Evolutionary conservation across 2,888 invertebrate species (phyloP).

Genomic region (Prosopocoilus inquinatus): DNA sequence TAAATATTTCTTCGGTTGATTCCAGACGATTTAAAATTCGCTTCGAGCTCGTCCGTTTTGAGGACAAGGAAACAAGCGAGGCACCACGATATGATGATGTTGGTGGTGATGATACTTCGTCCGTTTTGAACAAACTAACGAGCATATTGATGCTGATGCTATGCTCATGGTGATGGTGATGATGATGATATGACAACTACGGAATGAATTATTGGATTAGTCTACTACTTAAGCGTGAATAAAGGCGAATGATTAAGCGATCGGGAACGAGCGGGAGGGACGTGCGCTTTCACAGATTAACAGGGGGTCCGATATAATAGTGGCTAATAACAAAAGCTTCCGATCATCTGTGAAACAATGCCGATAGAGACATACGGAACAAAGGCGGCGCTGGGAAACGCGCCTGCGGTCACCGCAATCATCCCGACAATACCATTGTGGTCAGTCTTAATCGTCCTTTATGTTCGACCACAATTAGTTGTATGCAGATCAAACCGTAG

Average conservation of each 20-base stretch:
- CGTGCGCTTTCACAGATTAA: slow-evolving; percentile 14
- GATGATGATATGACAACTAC: background rate
- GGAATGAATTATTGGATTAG: slow-evolving; percentile 3
- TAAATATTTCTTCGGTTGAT: no score
- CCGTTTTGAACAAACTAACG: no score
- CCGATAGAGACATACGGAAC: slow-evolving; percentile 26
- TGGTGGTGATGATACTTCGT: no score
- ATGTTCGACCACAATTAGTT: slow-evolving; percentile 27
- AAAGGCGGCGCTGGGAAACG: slow-evolving; percentile 27
- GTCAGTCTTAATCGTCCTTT: slow-evolving; percentile 32
- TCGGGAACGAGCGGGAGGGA: slow-evolving; percentile 8
- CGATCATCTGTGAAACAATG: slow-evolving; percentile 31
- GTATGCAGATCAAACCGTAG: slow-evolving; percentile 11
- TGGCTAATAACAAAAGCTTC: slow-evolving; percentile 26
- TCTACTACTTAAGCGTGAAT: background rate
- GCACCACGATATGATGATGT: no score
- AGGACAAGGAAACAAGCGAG: no score
- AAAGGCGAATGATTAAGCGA: slow-evolving; percentile 7
- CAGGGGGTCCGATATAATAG: slow-evolving; percentile 14
- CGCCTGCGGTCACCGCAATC: slow-evolving; percentile 28
- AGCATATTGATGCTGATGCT: no score
- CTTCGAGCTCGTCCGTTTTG: no score
- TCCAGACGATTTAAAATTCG: no score
- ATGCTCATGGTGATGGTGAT: no score
- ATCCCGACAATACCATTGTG: slow-evolving; percentile 31